phyloP scores from a whole-genome alignment of 2,888 invertebrate species.

The Tortricodes alternella region DNA sequence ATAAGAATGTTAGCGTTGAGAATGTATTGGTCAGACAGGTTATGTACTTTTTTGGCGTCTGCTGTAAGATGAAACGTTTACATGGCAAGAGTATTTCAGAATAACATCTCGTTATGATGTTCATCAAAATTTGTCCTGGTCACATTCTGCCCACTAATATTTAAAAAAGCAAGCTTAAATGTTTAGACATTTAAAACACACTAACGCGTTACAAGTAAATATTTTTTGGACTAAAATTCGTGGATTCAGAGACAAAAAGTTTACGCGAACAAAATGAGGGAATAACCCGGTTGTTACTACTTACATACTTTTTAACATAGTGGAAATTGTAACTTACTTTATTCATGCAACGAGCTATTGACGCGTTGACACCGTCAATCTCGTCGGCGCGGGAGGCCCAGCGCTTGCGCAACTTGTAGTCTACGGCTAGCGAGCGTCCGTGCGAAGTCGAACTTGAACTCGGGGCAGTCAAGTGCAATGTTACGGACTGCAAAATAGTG shows the following conservation, averaged over 20 bases:
- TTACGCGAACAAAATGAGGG: too few relatives aligned
- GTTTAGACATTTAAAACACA: too few relatives aligned
- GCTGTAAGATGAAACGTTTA: conserved; percentile 1
- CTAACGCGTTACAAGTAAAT: too few relatives aligned
- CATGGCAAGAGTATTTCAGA: conserved; percentile 4
- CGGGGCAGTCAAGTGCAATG: conserved; percentile 66
- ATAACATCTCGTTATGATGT: too few relatives aligned
- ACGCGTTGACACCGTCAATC: conserved; percentile 67
- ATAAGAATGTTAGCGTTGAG: conserved; percentile 64
- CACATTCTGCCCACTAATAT: too few relatives aligned
- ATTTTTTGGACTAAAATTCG: too few relatives aligned
- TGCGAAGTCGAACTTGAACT: conserved; percentile 69
- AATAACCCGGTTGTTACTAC: too few relatives aligned
- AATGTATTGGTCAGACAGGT: conserved; percentile 41
- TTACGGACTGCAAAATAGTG: conserved; percentile 33
- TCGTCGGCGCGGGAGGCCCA: conserved; percentile 40
- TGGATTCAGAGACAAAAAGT: too few relatives aligned
- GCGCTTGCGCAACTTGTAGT: conserved; percentile 54
- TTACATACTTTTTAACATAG: too few relatives aligned
- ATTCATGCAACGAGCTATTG: conserved; percentile 67
- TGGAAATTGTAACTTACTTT: conserved; percentile 51
- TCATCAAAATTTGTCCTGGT: background rate
- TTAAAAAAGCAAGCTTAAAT: too few relatives aligned
- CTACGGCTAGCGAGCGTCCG: conserved; percentile 37
- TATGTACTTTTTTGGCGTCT: conserved; percentile 31